These are phyloP conservation scores for Dryococelus australis DNA, from an alignment of 2,888 invertebrate genomes.

Conservation along the genomic window DNA sequence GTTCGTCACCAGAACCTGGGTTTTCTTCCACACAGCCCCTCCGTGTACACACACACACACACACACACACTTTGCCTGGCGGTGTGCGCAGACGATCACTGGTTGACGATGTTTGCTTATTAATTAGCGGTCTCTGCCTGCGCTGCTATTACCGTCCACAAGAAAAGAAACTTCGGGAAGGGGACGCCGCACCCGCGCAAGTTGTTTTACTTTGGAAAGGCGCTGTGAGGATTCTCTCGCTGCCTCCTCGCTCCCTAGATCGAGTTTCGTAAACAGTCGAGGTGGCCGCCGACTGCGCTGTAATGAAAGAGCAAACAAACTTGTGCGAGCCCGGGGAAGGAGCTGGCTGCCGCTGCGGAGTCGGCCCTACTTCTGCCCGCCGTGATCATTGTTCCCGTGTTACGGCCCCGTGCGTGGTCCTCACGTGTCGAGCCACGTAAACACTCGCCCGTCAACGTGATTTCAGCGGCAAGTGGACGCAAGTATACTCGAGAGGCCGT, in stretches of 20 bases:
- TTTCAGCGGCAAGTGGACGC: too few relatives aligned
- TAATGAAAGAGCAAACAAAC: not conserved
- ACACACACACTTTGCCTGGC: not conserved
- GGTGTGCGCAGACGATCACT: not conserved
- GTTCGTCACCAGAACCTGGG: not conserved
- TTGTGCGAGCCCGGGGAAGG: not conserved
- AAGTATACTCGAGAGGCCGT: too few relatives aligned
- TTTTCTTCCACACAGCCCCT: not conserved
- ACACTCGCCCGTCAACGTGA: not conserved
- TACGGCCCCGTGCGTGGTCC: not conserved
- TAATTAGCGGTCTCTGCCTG: not conserved
- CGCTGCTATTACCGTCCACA: not conserved
- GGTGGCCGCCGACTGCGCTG: not conserved
- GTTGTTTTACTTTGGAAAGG: not conserved
- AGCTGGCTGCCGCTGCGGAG: not conserved
- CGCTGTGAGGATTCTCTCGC: not conserved
- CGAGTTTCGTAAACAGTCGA: not conserved
- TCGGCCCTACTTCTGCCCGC: not conserved
- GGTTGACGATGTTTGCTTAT: not conserved
- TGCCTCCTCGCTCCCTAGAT: not conserved
- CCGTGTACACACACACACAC: not conserved
- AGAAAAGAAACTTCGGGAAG: not conserved
- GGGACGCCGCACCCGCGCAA: not conserved
- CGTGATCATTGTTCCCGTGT: not conserved
- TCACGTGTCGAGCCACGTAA: not conserved